These are phyloP conservation scores for Amphiura filiformis DNA, from an alignment of 35 echinoderm and acorn worm species.

Conservation along the genomic window DNA sequence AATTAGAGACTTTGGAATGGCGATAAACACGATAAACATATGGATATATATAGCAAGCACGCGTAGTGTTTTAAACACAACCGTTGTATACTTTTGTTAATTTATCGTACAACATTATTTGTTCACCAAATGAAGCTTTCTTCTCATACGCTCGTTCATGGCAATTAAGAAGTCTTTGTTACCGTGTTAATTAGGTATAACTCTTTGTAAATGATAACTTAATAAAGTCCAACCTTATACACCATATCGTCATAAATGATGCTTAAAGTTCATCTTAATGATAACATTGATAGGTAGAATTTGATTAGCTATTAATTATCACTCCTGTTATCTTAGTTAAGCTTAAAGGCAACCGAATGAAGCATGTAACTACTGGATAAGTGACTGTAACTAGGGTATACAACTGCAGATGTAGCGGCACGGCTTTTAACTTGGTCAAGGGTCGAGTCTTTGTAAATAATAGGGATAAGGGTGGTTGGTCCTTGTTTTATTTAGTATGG, in stretches of 20 bases:
- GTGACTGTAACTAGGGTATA: not conserved
- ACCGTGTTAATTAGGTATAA: not conserved
- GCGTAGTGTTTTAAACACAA: too few relatives aligned
- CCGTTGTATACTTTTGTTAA: too few relatives aligned
- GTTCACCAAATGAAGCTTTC: too few relatives aligned
- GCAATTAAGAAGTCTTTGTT: not conserved
- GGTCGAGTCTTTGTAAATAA: too few relatives aligned
- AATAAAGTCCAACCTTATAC: not conserved
- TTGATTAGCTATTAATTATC: not conserved
- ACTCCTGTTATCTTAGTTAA: not conserved
- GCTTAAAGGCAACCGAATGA: not conserved
- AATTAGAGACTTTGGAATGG: not conserved
- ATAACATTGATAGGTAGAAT: not conserved
- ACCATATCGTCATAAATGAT: not conserved
- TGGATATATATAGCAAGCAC: too few relatives aligned
- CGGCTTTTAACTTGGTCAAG: too few relatives aligned
- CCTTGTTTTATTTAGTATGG: too few relatives aligned
- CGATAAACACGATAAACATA: too few relatives aligned
- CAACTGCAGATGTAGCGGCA: too few relatives aligned
- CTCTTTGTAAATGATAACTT: not conserved
- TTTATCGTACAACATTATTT: too few relatives aligned
- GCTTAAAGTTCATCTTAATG: not conserved
- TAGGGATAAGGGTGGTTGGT: too few relatives aligned
- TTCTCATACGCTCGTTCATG: not conserved
- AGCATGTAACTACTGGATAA: not conserved